These are phyloP conservation scores for Clistopyga incitator DNA, from an alignment of 2,888 invertebrate species.

Conservation along the genomic window DNA sequence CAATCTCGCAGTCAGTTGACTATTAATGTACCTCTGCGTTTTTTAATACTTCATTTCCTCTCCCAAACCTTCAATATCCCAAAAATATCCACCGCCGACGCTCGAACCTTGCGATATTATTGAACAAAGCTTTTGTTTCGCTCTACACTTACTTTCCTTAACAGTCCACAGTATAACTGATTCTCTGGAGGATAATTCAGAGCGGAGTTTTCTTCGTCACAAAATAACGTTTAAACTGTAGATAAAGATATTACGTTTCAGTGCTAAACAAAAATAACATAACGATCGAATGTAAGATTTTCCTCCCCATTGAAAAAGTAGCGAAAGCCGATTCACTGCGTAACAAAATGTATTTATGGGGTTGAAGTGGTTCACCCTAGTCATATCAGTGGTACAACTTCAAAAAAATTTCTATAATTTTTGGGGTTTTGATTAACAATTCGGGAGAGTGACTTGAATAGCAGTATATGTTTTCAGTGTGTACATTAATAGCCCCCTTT, in stretches of 20 bases:
- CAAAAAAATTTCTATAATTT: too few species aligned
- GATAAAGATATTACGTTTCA: not conserved
- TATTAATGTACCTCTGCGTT: slow-evolving; percentile 4
- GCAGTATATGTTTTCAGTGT: too few species aligned
- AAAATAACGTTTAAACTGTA: not conserved
- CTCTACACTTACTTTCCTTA: not conserved
- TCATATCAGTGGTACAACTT: not conserved
- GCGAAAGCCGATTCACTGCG: not conserved
- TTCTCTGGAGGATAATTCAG: not conserved
- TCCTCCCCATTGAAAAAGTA: not conserved
- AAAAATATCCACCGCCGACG: not conserved
- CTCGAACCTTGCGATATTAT: slow-evolving; percentile 3
- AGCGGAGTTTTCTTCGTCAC: not conserved
- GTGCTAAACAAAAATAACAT: slow-evolving; percentile 5
- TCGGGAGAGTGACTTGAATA: too few species aligned
- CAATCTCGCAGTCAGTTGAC: slow-evolving; percentile 29
- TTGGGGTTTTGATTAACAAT: too few species aligned
- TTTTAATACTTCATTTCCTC: not conserved
- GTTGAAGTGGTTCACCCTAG: not conserved
- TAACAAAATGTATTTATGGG: not conserved
- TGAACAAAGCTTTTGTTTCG: not conserved
- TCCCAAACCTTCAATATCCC: not conserved
- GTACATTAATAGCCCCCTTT: too few species aligned
- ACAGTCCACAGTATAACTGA: slow-evolving; percentile 7
- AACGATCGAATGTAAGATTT: not conserved